Evolutionary conservation across 1,140 invertebrate genomes (phyloP), one percentile per base, ranked within the genome.

Genomic region (Magallana angulata): DNA sequence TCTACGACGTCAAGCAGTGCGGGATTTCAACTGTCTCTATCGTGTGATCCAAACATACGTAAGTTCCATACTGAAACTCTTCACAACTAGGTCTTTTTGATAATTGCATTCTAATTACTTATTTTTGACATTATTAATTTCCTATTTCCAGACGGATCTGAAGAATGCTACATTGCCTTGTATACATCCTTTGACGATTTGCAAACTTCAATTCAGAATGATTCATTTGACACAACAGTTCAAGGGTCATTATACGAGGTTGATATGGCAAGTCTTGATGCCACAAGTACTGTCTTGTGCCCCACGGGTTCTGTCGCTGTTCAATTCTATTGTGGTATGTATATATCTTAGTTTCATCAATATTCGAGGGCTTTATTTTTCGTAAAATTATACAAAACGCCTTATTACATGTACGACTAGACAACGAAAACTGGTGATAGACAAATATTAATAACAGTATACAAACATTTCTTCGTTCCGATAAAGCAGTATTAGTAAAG

Each of bases 271-370:
- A 76, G n/a, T 11, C n/a, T 16, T 11, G 68, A 58, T 24, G 48
- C 71, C 8, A 56, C 62, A 8, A 68, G 64, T 48, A 18, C n/a
- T 18, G 48, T 71, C 14, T 18, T 16, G 64, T 85, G 84, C 57
- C 64, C 48, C 1, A 57, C 16, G 1, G 64, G 84, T 8, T 57
- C 71, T 24, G 84, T 85, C 12, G 18, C 62, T n/a, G 84, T 85
- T 18, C 16, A n/a, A 24, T 68, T 64, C n/a, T 85, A 85, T 56
- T 85, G 84, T 85, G 84, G 84, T 85, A 76, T 56, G 57, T 71
- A n/a, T 9, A 6, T n/a, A 62, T 62, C 12, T 62, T n/a, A 12
- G 14, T 62, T 1, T 16, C 7, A 62, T 16, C 2, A 16, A 62
- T n/a, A 62, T 16, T 16, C 14, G 12, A 12, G 60, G 14, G 60